Conservation (phyloP, 1,140 invertebrate genomes). For the Saccostrea echinata region DNA sequence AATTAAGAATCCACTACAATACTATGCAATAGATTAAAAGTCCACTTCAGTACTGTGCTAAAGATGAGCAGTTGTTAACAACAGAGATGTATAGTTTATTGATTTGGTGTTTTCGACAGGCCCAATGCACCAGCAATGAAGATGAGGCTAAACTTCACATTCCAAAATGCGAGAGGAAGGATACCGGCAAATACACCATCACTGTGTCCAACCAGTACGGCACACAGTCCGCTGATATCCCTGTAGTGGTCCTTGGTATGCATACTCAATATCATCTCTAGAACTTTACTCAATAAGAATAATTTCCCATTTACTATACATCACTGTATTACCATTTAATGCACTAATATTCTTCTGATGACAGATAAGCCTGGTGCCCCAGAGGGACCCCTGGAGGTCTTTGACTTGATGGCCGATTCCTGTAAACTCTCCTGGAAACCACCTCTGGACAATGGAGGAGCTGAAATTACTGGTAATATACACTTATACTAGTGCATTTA, state of each 20-base stretch:
- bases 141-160: conserved; percentile 92
- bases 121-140: conserved; percentile 79
- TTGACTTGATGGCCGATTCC: conserved; percentile 91
- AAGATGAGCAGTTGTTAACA: not conserved
- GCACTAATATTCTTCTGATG: conserved; percentile 69
- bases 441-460: conserved; percentile 96
- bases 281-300: not conserved
- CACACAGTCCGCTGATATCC: conserved; percentile 94
- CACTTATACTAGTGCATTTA: not conserved
- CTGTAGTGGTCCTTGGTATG: conserved; percentile 93
- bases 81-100: not conserved
- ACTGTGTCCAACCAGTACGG: conserved; percentile 94
- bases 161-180: conserved; percentile 92
- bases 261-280: not conserved
- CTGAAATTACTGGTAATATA: conserved; percentile 92
- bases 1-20: too few relatives aligned
- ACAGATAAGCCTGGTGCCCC: conserved; percentile 94
- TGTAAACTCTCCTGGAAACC: conserved; percentile 95
- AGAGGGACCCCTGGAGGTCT: conserved; percentile 92
- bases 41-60: too few relatives aligned
- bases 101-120: conserved; percentile 58
- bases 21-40: too few relatives aligned
- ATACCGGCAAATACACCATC: conserved; percentile 95
- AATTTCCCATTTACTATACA: not conserved
- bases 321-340: not conserved